Percentiles rank a stretch among this genome's conserved stretches.
Evolutionary conservation across 2,113 vertebrate genomes (phyloP).

Genomic region (Steatornis caripensis): DNA sequence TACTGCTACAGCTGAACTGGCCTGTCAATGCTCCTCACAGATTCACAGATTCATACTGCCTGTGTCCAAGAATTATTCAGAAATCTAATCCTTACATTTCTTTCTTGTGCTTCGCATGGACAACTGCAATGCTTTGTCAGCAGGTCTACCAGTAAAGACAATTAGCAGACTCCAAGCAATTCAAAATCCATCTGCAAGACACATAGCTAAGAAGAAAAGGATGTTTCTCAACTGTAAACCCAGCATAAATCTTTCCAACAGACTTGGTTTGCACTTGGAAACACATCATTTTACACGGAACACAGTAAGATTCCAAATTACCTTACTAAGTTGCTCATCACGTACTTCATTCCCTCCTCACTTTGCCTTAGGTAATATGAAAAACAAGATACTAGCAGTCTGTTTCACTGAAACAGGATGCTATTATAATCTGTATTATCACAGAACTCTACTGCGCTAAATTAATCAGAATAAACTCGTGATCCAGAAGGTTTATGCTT

Average conservation of each 20-base stretch:
- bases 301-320: neutral
- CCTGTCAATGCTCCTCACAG: neutral
- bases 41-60: neutral
- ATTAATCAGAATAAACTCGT: neutral
- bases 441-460: neutral
- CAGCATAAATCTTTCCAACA: neutral
- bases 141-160: constrained; percentile 33
- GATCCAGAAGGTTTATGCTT: neutral
- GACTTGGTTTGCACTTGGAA: neutral
- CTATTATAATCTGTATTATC: neutral
- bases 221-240: neutral
- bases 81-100: constrained; percentile 1
- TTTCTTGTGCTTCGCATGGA: neutral
- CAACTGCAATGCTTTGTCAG: constrained; percentile 23
- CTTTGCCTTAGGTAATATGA: neutral
- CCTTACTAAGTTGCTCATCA: neutral
- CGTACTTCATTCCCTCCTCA: neutral
- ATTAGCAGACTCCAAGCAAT: constrained; percentile 43
- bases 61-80: constrained; percentile 15
- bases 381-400: neutral
- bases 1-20: neutral
- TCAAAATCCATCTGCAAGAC: constrained; percentile 10
- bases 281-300: neutral
- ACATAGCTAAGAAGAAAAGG: neutral
- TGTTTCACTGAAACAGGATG: neutral